Conservation (phyloP, 2,113 vertebrate species). For the Craseonycteris thonglongyai region DNA sequence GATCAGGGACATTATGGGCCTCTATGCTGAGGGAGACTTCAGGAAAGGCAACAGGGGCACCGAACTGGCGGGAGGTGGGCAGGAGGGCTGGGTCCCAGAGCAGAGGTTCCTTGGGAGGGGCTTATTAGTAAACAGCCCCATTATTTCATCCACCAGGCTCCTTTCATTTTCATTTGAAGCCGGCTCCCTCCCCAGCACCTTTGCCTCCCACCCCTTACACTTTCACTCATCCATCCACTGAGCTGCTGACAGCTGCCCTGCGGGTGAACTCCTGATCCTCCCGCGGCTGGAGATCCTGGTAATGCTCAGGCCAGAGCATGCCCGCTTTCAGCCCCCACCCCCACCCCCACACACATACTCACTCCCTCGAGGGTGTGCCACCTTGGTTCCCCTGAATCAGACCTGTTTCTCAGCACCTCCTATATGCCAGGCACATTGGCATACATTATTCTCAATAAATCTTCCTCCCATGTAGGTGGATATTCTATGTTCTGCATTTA, state of each 20-base stretch:
- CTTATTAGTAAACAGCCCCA: neutral
- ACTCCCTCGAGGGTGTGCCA: neutral
- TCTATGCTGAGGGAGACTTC: neutral
- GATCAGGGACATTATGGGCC: neutral
- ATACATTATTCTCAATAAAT: neutral
- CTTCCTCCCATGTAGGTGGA: neutral
- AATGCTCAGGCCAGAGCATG: neutral
- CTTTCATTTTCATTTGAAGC: constrained; percentile 48
- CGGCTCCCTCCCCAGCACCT: constrained; percentile 36
- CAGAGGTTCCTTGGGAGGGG: neutral
- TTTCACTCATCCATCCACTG: constrained; percentile 55
- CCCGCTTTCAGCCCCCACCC: neutral
- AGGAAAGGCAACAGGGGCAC: neutral
- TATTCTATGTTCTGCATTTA: neutral
- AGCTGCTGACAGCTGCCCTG: constrained; percentile 68
- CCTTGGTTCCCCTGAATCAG: neutral
- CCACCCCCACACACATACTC: neutral
- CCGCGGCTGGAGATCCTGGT: neutral
- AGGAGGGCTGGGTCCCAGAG: neutral
- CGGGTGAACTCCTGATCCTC: constrained; percentile 65
- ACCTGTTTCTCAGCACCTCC: neutral
- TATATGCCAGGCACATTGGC: neutral
- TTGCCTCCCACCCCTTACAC: constrained; percentile 45
- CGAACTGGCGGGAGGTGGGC: neutral
- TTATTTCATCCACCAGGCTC: neutral